phyloP scores from a whole-genome alignment of 2,113 vertebrate genomes.

The Dermatemys mawii region DNA sequence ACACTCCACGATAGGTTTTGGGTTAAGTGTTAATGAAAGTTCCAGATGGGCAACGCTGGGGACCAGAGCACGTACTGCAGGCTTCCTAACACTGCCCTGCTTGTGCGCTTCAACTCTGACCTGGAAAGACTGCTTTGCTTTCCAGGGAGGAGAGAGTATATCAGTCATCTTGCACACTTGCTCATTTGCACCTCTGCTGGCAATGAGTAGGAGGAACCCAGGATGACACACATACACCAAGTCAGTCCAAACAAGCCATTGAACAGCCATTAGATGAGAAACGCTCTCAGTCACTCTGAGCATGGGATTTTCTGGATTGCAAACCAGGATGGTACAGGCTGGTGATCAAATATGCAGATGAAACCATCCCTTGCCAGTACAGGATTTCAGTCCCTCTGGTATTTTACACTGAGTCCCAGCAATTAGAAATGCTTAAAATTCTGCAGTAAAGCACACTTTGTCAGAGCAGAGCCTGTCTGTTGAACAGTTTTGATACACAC shows the following conservation, averaged over 20 bases:
- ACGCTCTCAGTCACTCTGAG: not conserved
- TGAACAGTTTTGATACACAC: not conserved
- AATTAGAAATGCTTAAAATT: not conserved
- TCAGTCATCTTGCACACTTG: slow-evolving; percentile 13
- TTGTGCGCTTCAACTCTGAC: slow-evolving; percentile 32
- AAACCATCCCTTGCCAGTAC: not conserved
- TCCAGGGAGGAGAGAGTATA: not conserved
- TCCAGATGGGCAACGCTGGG: slow-evolving; percentile 38
- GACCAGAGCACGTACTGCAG: not conserved
- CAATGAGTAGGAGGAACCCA: not conserved
- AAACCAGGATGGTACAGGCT: not conserved
- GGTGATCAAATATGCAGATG: not conserved
- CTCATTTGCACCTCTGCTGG: not conserved
- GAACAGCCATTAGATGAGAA: slow-evolving; percentile 13
- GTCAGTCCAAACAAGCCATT: not conserved
- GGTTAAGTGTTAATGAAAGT: slow-evolving; percentile 54
- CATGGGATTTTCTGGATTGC: slow-evolving; percentile 23
- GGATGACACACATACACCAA: slow-evolving; percentile 1
- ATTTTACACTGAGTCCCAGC: not conserved
- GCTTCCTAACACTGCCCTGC: slow-evolving; percentile 19
- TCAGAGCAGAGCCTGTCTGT: not conserved
- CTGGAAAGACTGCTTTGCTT: slow-evolving; percentile 14
- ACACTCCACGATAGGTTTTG: too few species aligned
- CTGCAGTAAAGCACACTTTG: not conserved
- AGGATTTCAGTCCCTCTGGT: not conserved